Evolutionary conservation across 2,797 vertebrate genomes (phyloP), one percentile per base, ranked within the genome.

Genomic region (Hirundo rustica): DNA sequence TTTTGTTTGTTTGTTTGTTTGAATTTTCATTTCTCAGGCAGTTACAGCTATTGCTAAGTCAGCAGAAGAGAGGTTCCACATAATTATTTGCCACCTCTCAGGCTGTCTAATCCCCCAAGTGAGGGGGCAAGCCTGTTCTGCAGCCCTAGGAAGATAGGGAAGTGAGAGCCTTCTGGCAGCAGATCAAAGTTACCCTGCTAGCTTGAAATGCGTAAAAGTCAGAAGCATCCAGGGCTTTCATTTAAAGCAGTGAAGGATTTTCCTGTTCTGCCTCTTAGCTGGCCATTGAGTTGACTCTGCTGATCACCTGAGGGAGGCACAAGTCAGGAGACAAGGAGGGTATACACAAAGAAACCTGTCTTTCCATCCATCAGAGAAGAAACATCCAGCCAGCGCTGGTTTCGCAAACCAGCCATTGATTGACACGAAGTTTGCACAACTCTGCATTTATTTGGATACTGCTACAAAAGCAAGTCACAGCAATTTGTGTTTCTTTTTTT

Each of bases 101-200:
- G n/a, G 64, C 1, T 34, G 17, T 38, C 48, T 94, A 92, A 95
- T 89, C 71, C 77, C 50, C 7, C 1, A 8, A 87, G 57, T 25
- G 53, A 90, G 64, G 26, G 36, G n/a, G 16, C 21, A 88, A 84
- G 77, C 71, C 70, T 64, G 83, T 79, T 93, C n/a, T 91, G 73
- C 77, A 42, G 51, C 67, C 15, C 61, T 54, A 45, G 55, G 57
- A 84, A 76, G 91, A 87, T 0, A 90, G 34, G 44, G 25, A 68
- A 53, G 71, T 51, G 61, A 51, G 48, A 71, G 47, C 42, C 80
- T 92, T 54, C 83, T 90, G 93, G 83, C 93, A 94, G 80, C 42
- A 74, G 55, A 95, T 93, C 89, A 96, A 84, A 95, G 14, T 16
- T 64, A 55, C n/a, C 26, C 77, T 18, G 30, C n/a, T 73, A 30